Conservation (phyloP, 2,113 vertebrate genomes). For the Entomyzon cyanotis region DNA sequence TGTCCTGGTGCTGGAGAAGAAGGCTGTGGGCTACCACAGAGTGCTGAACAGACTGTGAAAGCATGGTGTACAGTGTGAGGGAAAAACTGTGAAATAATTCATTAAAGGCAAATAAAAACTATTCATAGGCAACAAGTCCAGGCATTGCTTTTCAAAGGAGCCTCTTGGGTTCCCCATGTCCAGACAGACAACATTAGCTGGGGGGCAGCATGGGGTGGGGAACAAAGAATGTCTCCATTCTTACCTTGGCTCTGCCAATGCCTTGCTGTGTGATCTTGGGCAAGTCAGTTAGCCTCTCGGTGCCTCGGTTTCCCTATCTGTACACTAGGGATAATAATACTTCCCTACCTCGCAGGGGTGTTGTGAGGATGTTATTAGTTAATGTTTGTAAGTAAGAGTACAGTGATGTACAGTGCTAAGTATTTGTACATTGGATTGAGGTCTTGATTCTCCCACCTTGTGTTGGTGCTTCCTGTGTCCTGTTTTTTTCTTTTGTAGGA, state of each 20-base stretch:
- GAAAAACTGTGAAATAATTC: constrained; percentile 58
- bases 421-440: constrained; percentile 57
- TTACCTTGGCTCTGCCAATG: neutral
- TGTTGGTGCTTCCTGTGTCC: constrained; percentile 41
- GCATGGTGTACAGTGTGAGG: constrained; percentile 45
- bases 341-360: constrained; percentile 70
- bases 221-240: neutral
- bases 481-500: constrained; percentile 7
- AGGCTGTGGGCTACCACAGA: constrained; percentile 45
- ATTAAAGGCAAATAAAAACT: constrained; percentile 71
- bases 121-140: constrained; percentile 56
- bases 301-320: constrained; percentile 55
- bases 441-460: constrained; percentile 37
- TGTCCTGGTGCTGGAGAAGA: constrained; percentile 3
- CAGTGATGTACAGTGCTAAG: constrained; percentile 62
- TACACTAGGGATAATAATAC: constrained; percentile 14
- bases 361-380: constrained; percentile 68
- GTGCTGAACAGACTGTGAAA: neutral
- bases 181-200: neutral
- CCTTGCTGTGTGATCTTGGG: constrained; percentile 11
- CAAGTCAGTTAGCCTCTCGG: constrained; percentile 34
- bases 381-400: constrained; percentile 57
- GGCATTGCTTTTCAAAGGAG: constrained; percentile 61
- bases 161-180: neutral
- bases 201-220: neutral